Percentiles rank a stretch among this genome's conserved stretches.
phyloP scores from a whole-genome alignment of 30 jellyfish, hydroid and myxozoan species.

The Aurelia sp. region DNA sequence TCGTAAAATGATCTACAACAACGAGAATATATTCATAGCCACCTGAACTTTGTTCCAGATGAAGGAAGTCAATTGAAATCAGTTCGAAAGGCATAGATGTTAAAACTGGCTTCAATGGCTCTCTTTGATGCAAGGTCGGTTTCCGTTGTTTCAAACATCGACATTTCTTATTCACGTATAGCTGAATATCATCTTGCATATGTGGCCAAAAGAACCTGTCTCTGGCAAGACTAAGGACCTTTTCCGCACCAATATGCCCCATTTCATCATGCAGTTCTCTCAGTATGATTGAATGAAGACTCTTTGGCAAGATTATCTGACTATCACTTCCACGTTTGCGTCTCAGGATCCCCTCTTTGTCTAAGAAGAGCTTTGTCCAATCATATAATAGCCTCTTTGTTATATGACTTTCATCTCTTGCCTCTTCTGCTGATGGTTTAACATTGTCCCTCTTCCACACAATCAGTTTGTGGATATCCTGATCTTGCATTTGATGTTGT shows the following conservation, averaged over 20 bases:
- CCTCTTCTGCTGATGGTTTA: constrained; percentile 32
- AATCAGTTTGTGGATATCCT: too few species aligned
- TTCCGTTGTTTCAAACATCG: constrained; percentile 41
- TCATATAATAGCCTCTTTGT: constrained; percentile 31
- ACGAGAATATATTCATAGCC: constrained; percentile 33
- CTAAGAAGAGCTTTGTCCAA: constrained; percentile 17
- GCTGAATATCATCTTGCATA: constrained; percentile 28
- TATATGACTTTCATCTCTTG: constrained; percentile 14
- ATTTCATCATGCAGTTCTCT: too few species aligned
- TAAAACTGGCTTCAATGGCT: constrained; percentile 23
- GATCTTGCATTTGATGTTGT: constrained; percentile 28
- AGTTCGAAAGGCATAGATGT: constrained; percentile 41
- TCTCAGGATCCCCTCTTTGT: constrained; percentile 28
- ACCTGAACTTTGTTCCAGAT: constrained; percentile 27
- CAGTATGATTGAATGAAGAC: too few species aligned
- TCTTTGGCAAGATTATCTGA: background rate
- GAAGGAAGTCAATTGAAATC: constrained; percentile 43
- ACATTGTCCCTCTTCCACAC: constrained; percentile 5
- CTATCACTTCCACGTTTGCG: constrained; percentile 18
- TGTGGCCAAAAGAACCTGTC: too few species aligned
- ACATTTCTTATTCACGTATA: constrained; percentile 13
- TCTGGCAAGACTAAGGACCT: too few species aligned
- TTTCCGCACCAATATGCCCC: too few species aligned
- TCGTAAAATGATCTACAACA: constrained; percentile 46
- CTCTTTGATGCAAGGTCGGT: constrained; percentile 21